Percentiles rank a stretch among this genome's conserved stretches.
phyloP scores from a whole-genome alignment of 2,888 invertebrate species.

The Sphaerophoria taeniata region DNA sequence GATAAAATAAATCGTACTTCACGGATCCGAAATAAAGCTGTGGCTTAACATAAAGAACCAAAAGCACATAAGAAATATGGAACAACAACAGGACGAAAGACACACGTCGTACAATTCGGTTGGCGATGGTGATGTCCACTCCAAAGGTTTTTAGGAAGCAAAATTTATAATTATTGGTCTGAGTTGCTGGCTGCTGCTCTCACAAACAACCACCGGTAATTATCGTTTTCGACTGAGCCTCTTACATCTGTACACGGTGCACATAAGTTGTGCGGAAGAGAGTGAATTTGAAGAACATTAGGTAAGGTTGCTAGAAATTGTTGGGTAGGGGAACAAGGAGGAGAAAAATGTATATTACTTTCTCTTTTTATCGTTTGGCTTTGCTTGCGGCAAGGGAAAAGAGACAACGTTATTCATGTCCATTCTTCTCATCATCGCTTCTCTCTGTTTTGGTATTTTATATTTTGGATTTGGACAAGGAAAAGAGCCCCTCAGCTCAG shows the following conservation, averaged over 20 bases:
- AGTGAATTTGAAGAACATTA: constrained; percentile 73
- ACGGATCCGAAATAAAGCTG: constrained; percentile 40
- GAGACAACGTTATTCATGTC: constrained; percentile 17
- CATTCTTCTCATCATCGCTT: constrained; percentile 45
- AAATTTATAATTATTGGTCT: constrained; percentile 69
- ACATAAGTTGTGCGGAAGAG: constrained; percentile 73
- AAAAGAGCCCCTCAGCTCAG: constrained; percentile 33
- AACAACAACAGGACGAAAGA: constrained; percentile 66
- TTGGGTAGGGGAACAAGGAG: constrained; percentile 64
- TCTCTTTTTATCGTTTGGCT: constrained; percentile 10
- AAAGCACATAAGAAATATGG: constrained; percentile 59
- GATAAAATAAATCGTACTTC: constrained; percentile 46
- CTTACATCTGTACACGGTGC: constrained; percentile 65
- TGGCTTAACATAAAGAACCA: constrained; percentile 60
- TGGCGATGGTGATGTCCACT: constrained; percentile 54
- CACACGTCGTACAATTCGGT: constrained; percentile 52
- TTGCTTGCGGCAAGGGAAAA: not conserved
- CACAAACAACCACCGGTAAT: constrained; percentile 82
- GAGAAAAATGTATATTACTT: constrained; percentile 45
- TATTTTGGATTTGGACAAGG: constrained; percentile 27
- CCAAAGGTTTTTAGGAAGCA: constrained; percentile 58
- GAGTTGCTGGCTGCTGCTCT: constrained; percentile 54
- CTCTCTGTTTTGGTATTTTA: constrained; percentile 68
- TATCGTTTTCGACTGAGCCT: constrained; percentile 81
- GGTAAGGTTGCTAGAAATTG: constrained; percentile 58